A percentile compares a stretch with the other conserved stretches of the same genome.
Evolutionary conservation across 1,140 invertebrate genomes (phyloP).

Genomic region (Papilio glaucus): DNA sequence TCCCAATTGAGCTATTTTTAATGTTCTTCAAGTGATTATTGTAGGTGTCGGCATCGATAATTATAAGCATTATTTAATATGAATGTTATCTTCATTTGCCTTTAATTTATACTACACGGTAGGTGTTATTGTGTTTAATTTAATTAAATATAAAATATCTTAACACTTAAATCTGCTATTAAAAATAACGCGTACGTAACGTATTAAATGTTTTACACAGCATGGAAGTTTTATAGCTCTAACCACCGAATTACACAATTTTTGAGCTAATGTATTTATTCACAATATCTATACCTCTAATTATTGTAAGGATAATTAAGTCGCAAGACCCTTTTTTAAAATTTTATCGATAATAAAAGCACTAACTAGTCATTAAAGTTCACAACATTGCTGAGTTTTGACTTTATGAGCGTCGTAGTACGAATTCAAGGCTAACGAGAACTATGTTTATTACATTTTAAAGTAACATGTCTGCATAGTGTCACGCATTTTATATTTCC

Average conservation of each 20-base stretch:
- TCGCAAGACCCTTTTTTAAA: too few species aligned
- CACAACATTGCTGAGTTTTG: background rate
- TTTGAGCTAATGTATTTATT: too few species aligned
- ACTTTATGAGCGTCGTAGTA: background rate
- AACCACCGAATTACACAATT: too few species aligned
- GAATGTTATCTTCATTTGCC: too few species aligned
- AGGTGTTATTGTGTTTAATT: too few species aligned
- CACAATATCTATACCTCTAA: too few species aligned
- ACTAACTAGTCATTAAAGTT: background rate
- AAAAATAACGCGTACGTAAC: background rate
- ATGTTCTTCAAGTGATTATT: background rate
- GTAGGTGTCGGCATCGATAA: background rate
- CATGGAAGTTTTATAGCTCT: too few species aligned
- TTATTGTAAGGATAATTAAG: too few species aligned
- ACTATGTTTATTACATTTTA: background rate
- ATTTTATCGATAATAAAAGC: background rate
- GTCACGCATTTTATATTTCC: background rate
- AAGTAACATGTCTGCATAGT: background rate
- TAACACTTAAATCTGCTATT: background rate
- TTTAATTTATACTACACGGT: too few species aligned
- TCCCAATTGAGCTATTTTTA: background rate
- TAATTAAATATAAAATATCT: too few species aligned
- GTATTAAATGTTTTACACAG: too few species aligned
- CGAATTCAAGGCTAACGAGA: background rate
- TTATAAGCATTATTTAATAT: background rate